Percentiles rank a stretch among this genome's conserved stretches.
phyloP scores from a whole-genome alignment of 2,888 invertebrate genomes.

The Alcis repandata region DNA sequence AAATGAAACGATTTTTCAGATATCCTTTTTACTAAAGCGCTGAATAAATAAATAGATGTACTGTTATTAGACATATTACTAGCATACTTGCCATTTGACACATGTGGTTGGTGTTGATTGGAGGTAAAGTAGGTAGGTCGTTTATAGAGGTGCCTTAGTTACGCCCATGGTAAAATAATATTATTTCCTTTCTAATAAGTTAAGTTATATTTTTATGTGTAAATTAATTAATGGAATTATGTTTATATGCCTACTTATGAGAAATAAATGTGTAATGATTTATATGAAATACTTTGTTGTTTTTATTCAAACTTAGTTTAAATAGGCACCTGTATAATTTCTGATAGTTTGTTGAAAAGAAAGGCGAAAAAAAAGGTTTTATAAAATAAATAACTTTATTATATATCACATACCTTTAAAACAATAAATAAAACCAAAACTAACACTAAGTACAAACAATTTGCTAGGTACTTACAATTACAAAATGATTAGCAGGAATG shows the following conservation, averaged over 20 bases:
- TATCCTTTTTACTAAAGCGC: too few species aligned
- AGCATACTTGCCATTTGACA: neutral
- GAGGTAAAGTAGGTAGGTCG: neutral
- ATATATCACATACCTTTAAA: conserved; percentile 26
- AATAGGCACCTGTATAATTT: neutral
- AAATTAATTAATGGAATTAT: conserved; percentile 54
- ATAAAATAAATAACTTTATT: conserved; percentile 18
- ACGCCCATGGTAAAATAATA: conserved; percentile 15
- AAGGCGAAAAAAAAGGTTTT: neutral
- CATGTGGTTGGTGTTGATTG: neutral
- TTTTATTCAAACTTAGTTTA: neutral
- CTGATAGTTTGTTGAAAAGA: neutral
- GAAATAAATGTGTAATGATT: conserved; percentile 49
- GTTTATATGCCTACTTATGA: conserved; percentile 59
- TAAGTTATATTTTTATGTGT: conserved; percentile 60
- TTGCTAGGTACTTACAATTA: neutral
- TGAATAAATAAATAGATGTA: too few species aligned
- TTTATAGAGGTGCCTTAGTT: conserved; percentile 18
- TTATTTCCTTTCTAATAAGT: conserved; percentile 36
- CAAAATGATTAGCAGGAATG: neutral
- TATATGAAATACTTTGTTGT: conserved; percentile 33
- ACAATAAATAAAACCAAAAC: conserved; percentile 19
- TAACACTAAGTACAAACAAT: conserved; percentile 8
- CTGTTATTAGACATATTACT: too few species aligned
- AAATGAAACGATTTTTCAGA: too few species aligned